A percentile compares a stretch with the other conserved stretches of the same genome.
These are phyloP conservation scores for Ectemnius cavifrons DNA, from an alignment of 2,888 invertebrate species.

Conservation along the genomic window DNA sequence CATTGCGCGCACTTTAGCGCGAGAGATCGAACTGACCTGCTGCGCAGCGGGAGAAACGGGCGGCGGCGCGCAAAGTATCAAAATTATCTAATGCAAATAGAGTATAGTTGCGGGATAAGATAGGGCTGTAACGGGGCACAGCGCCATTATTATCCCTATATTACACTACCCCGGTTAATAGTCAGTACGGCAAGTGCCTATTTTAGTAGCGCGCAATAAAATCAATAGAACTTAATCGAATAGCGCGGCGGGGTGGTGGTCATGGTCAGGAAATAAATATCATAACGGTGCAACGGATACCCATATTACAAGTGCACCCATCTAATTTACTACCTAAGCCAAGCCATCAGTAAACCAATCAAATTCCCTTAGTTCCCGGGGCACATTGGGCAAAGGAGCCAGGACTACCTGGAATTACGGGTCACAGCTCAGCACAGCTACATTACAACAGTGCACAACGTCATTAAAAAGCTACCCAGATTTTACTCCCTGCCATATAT, in stretches of 20 bases:
- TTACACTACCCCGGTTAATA: constrained; percentile 33
- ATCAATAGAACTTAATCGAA: constrained; percentile 26
- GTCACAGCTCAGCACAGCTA: background rate
- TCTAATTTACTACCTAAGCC: background rate
- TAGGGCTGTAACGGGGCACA: constrained; percentile 30
- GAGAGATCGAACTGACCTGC: too few species aligned
- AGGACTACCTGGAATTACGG: background rate
- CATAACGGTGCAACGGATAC: background rate
- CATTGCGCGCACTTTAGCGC: constrained; percentile 30
- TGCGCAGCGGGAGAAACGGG: constrained; percentile 21
- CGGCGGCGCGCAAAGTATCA: constrained; percentile 27
- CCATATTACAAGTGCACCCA: background rate
- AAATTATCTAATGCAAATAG: constrained; percentile 28
- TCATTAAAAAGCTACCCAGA: background rate
- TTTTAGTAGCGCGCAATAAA: constrained; percentile 35
- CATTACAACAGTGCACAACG: background rate
- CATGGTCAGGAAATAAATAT: constrained; percentile 6
- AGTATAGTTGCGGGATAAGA: constrained; percentile 40
- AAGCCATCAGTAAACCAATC: background rate
- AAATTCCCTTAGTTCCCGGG: background rate
- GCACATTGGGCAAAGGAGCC: background rate
- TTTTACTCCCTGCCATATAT: background rate
- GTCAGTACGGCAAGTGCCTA: constrained; percentile 38
- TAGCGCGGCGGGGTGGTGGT: constrained; percentile 20
- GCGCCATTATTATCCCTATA: constrained; percentile 35